Evolutionary conservation across 2,113 vertebrate genomes (phyloP).

Genomic region (Thymallus thymallus): DNA sequence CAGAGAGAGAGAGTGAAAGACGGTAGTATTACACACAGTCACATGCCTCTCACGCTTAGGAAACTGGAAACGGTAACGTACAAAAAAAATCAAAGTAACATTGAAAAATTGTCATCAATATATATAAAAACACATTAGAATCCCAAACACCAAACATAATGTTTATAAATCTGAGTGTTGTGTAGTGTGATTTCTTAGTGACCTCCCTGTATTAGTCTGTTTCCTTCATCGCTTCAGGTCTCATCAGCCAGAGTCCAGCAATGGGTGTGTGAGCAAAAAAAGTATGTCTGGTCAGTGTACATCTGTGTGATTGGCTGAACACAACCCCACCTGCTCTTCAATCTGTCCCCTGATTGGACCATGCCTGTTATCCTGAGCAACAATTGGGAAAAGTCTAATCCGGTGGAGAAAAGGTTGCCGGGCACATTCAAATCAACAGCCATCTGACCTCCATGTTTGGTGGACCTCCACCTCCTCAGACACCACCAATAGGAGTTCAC

Average conservation of each 20-base stretch:
- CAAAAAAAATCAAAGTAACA: constrained; percentile 52
- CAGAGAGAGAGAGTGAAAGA: background rate
- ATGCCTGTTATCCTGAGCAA: constrained; percentile 32
- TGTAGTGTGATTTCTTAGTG: constrained; percentile 50
- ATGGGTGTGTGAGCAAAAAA: constrained; percentile 67
- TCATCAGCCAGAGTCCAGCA: constrained; percentile 58
- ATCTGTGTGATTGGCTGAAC: constrained; percentile 52
- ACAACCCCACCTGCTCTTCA: constrained; percentile 41
- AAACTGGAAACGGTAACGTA: constrained; percentile 24
- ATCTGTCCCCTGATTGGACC: constrained; percentile 44
- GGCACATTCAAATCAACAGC: constrained; percentile 53
- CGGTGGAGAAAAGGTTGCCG: constrained; percentile 26
- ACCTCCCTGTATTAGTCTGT: constrained; percentile 60
- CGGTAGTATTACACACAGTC: background rate
- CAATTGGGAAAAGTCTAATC: background rate
- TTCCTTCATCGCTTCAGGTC: constrained; percentile 60
- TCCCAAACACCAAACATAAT: constrained; percentile 35
- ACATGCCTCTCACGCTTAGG: constrained; percentile 36
- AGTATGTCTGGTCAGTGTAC: constrained; percentile 41
- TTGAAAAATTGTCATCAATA: constrained; percentile 50
- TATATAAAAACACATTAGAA: constrained; percentile 55
- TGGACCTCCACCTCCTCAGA: constrained; percentile 92
- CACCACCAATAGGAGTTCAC: constrained; percentile 96
- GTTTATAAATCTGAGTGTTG: constrained; percentile 45
- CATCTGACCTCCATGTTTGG: constrained; percentile 91